These are phyloP conservation scores for Paragorgia papillata DNA, from an alignment of 92 coral and sea anemone genomes.

Conservation along the genomic window DNA sequence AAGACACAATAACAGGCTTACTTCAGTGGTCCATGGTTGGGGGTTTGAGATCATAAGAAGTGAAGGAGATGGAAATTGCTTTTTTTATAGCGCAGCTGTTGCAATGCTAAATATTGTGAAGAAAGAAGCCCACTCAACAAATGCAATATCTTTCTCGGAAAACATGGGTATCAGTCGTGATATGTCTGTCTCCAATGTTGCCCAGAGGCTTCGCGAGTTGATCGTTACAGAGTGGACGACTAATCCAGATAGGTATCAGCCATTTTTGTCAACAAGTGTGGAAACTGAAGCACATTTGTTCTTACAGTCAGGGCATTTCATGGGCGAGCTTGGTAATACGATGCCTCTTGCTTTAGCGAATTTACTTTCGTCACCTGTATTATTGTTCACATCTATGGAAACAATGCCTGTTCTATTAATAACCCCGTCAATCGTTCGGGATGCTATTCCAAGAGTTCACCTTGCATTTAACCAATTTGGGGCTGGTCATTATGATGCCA, in stretches of 20 bases:
- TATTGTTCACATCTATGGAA: conserved; percentile 42
- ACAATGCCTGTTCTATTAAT: conserved; percentile 57
- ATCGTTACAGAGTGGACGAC: conserved; percentile 57
- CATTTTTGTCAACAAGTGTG: conserved; percentile 49
- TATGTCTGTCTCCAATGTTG: conserved; percentile 7
- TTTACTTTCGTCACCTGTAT: conserved; percentile 60
- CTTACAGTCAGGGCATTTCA: too few species aligned
- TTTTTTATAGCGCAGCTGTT: conserved; percentile 51
- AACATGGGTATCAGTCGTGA: conserved; percentile 19
- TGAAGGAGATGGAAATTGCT: conserved; percentile 58
- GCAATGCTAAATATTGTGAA: conserved; percentile 11
- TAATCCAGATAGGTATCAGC: conserved; percentile 56
- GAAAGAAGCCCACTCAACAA: too few species aligned
- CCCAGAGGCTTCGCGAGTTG: conserved; percentile 44
- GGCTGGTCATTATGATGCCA: too few species aligned
- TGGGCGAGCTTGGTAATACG: conserved; percentile 66
- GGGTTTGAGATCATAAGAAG: conserved; percentile 6
- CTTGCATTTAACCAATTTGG: too few species aligned
- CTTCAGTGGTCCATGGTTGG: conserved; percentile 9
- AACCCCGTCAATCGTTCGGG: conserved; percentile 51
- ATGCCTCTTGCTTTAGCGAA: conserved; percentile 76
- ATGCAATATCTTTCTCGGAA: not conserved
- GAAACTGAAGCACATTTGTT: too few species aligned
- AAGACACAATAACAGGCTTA: not conserved
- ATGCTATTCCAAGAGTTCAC: conserved; percentile 51